Base-by-base conservation (phyloP, 2,113 vertebrate genomes). In the Bagarius yarrelli region DNA sequence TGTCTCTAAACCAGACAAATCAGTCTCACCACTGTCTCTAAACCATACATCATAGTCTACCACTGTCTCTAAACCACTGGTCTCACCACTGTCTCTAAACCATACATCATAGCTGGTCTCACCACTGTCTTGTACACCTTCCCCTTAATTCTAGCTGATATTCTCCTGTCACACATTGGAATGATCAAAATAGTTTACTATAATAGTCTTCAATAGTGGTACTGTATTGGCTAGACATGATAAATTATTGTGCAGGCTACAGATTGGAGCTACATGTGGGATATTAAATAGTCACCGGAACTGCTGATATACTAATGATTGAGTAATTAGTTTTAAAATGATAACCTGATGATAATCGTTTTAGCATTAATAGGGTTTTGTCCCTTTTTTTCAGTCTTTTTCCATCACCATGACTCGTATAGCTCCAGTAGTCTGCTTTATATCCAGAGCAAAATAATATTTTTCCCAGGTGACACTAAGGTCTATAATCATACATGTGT, bases 301-400 rank as follows among this genome's bases (percentile, higher is more conserved):
- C 30, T 71, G 82, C 60, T 81, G 76, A 76, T 83, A 76, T 27
- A 69, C 83, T 83, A 83, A 79, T 83, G 81, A 78, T 76, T 70
- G 61, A 88, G 66, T 83, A 83, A 89, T 87, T 79, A 77, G 27
- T 84, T 86, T 85, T 72, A 86, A 69, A 81, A 86, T 78, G 86
- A 76, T 60, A 87, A 84, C 81, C 83, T 87, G 73, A 83, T 79
- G 53, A 79, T 82, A 84, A 87, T 82, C 84, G 40, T 59, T 36
- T 76, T 14, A 11, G 25, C 63, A 3, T 14, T 76, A 64, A 81
- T 70, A n/a, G 71, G 32, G n/a, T 56, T 59, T 64, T n/a, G 36
- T 36, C 47, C 30, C 44, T 67, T 79, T 72, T 64, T 50, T 71
- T 59, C 30, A 21, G 30, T 76, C 50, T 47, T 69, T n/a, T 36